Evolutionary conservation across 2,113 vertebrate genomes (phyloP).

Genomic region (Oreotrochilus melanogaster): DNA sequence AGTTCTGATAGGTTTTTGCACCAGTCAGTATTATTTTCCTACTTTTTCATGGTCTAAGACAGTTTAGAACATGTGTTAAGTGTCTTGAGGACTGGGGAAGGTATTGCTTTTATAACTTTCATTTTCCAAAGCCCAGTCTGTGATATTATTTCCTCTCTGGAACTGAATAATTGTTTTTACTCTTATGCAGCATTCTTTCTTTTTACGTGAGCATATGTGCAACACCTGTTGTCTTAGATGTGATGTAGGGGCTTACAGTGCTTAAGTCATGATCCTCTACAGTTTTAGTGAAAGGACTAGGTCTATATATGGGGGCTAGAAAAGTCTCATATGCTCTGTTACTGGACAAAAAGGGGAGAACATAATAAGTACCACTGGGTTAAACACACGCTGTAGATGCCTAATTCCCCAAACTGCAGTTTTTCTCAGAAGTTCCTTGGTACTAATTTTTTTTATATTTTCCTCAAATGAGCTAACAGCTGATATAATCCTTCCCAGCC

Average conservation of each 20-base stretch:
- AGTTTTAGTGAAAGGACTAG: background rate
- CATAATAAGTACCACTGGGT: fast-evolving
- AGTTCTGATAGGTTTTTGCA: background rate
- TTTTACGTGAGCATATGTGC: background rate
- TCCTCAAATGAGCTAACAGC: background rate
- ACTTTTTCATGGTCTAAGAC: background rate
- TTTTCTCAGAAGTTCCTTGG: background rate
- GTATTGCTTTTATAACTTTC: background rate
- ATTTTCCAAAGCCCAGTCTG: background rate
- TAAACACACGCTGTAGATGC: background rate
- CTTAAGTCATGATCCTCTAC: background rate
- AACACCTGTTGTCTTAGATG: background rate
- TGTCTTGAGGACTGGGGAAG: background rate
- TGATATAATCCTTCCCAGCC: background rate
- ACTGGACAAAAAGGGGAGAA: background rate
- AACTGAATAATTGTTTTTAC: background rate
- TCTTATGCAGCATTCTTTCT: background rate
- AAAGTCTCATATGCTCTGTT: background rate
- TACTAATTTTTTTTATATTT: background rate
- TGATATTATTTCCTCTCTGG: background rate
- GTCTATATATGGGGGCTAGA: background rate
- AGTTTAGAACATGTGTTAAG: background rate
- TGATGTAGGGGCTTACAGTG: background rate
- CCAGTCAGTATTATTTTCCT: background rate
- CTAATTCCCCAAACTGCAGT: background rate